Base-by-base conservation (phyloP, 2,888 invertebrate genomes). In the Bembecia ichneumoniformis region DNA sequence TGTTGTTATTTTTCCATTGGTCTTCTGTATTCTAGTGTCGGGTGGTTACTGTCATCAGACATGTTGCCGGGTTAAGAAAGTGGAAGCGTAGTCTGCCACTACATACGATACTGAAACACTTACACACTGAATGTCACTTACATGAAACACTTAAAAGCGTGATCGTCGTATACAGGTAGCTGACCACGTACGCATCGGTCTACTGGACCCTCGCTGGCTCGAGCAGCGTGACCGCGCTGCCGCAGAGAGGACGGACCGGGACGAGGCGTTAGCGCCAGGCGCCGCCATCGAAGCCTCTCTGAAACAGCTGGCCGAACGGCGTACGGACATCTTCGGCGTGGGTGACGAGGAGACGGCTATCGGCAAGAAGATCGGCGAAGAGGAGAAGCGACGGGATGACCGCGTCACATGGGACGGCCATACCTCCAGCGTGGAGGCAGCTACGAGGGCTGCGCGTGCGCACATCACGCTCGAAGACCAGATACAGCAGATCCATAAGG, bases 261-360 rank as follows among this genome's bases (percentile, higher is more conserved):
- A 87, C 57, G 87, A 87, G 54, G 87, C 87, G 10, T 75, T 87
- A 40, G 87, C 87, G 1, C 86, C 84, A n/a, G 86, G 95, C 48
- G 92, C 96, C 20, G 96, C 97, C n/a, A 98, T 99, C 66, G 97
- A 98, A 71, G 96, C 96, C 43, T 97, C 96, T 69, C 91, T 99
- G 70, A 97, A 97, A 75, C 93, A 96, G 72, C 88, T 99, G 66
- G 99, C 99, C 0, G 99, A 99, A 76, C 91, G 99, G 60, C 97
- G 99, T 93, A 99, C 99, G 1, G 99, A 99, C 90, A 99, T 99
- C 82, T 99, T 99, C 87, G 99, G 99, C 83, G 96, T 97, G 55
- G 99, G 99, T 51, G 96, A 96, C 75, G 98, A 99, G 77, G 99
- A 99, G 89, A 98, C 99, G 0, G 96, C 96, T 17, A 99, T 99